Conservation (phyloP, 2,888 invertebrate genomes). For the Kuschelorhynchus macadamiae region DNA sequence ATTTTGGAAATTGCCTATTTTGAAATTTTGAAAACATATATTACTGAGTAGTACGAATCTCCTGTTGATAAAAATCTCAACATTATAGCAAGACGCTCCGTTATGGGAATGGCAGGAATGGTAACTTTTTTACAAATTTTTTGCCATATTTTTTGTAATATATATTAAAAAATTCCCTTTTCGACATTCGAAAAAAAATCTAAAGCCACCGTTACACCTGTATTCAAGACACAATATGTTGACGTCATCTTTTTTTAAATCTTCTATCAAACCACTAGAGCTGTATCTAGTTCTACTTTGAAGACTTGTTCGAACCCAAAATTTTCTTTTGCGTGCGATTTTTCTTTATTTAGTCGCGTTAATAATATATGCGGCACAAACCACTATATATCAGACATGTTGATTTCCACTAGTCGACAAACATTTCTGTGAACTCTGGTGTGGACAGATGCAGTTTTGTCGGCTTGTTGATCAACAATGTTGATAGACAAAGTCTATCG, state of each 20-base stretch:
- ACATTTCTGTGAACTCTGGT: slow-evolving; percentile 11
- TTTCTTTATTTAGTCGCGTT: slow-evolving; percentile 32
- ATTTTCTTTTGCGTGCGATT: slow-evolving; percentile 33
- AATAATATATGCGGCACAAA: slow-evolving; percentile 36
- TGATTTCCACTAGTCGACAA: slow-evolving; percentile 35
- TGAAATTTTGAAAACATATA: slow-evolving; percentile 37
- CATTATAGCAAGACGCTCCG: slow-evolving; percentile 26
- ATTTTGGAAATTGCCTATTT: slow-evolving; percentile 36
- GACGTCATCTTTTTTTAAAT: slow-evolving; percentile 31
- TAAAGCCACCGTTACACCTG: slow-evolving; percentile 37
- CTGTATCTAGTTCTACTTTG: slow-evolving; percentile 30
- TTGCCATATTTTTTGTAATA: slow-evolving; percentile 25
- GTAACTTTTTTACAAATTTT: slow-evolving; percentile 23
- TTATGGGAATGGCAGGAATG: slow-evolving; percentile 31
- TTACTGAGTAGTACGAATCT: slow-evolving; percentile 16
- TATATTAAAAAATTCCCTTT: slow-evolving; percentile 33
- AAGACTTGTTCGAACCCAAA: slow-evolving; percentile 39
- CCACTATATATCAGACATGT: slow-evolving; percentile 19
- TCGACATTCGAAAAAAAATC: slow-evolving; percentile 17
- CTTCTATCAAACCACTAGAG: slow-evolving; percentile 19
- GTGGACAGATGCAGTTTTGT: slow-evolving; percentile 18
- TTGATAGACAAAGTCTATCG: slow-evolving; percentile 21
- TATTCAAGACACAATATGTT: slow-evolving; percentile 42
- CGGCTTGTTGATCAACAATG: slow-evolving; percentile 5
- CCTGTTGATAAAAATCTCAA: slow-evolving; percentile 27